Evolutionary conservation across 2,797 vertebrate genomes (phyloP).

Genomic region (Argyrosomus regius): DNA sequence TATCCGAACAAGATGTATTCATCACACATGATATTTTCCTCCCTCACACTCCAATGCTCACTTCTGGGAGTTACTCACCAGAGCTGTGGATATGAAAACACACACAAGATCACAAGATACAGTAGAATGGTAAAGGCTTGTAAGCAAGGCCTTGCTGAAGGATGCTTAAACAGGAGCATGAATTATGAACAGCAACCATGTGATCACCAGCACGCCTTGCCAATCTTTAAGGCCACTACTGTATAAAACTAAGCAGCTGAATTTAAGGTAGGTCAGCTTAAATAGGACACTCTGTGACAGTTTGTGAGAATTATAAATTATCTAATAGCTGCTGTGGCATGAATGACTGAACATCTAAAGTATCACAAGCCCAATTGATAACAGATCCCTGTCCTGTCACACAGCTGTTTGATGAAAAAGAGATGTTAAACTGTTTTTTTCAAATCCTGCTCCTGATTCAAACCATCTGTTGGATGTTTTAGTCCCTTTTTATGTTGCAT

Average conservation of each 20-base stretch:
- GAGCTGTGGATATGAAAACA: constrained; percentile 15
- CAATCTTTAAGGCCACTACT: neutral
- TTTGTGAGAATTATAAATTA: constrained; percentile 52
- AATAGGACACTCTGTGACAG: constrained; percentile 34
- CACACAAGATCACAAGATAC: constrained; percentile 29
- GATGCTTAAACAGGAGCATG: neutral
- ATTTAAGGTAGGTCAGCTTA: constrained; percentile 35
- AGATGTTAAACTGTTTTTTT: neutral
- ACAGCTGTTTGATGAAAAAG: neutral
- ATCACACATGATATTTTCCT: constrained; percentile 25
- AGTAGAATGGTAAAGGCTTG: neutral
- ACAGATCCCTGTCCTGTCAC: constrained; percentile 15
- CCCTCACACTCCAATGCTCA: constrained; percentile 18
- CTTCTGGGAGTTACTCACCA: constrained; percentile 24
- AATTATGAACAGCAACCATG: constrained; percentile 5
- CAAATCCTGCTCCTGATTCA: constrained; percentile 18
- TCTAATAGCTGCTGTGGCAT: constrained; percentile 39
- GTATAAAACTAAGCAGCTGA: constrained; percentile 11
- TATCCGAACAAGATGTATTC: neutral
- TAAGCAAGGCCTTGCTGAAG: neutral
- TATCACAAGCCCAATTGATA: constrained; percentile 19
- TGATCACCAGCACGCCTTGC: neutral
- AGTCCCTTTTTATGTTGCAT: constrained; percentile 19
- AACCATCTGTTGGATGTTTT: constrained; percentile 28
- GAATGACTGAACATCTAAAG: constrained; percentile 36